Conservation (phyloP, 2,797 vertebrate species). For the Cottoperca gobio region DNA sequence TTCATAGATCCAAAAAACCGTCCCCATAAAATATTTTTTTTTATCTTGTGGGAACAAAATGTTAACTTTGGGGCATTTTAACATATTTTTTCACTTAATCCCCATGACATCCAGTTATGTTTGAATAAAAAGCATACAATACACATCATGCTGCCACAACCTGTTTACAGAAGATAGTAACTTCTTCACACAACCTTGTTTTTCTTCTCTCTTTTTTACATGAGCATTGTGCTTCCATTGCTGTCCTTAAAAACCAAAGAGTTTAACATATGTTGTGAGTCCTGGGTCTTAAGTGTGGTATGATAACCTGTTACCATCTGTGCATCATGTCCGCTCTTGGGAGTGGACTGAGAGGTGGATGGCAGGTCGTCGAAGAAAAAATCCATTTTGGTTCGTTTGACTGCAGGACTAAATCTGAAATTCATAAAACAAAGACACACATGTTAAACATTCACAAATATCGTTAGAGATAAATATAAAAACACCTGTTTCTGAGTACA, state of each 20-base stretch:
- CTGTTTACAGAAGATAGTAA: neutral
- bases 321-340: neutral
- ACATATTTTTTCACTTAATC: neutral
- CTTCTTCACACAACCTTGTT: neutral
- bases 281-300: fast-evolving
- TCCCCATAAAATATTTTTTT: neutral
- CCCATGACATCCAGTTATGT: neutral
- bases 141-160: neutral
- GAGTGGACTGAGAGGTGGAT: conserved; percentile 20
- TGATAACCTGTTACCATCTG: neutral
- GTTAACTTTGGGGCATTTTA: neutral
- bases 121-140: neutral
- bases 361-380: conserved; percentile 27
- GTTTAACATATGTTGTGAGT: neutral
- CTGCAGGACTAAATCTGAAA: neutral
- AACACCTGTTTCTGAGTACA: neutral
- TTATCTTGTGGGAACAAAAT: neutral
- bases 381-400: conserved; percentile 47
- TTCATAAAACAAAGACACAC: neutral
- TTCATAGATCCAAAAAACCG: neutral
- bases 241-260: neutral
- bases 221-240: neutral
- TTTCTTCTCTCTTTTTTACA: neutral
- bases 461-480: neutral
- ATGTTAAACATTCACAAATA: neutral